Percentiles rank a stretch among this genome's conserved stretches.
phyloP scores from a whole-genome alignment of 2,113 vertebrate species.

The Anser cygnoides region DNA sequence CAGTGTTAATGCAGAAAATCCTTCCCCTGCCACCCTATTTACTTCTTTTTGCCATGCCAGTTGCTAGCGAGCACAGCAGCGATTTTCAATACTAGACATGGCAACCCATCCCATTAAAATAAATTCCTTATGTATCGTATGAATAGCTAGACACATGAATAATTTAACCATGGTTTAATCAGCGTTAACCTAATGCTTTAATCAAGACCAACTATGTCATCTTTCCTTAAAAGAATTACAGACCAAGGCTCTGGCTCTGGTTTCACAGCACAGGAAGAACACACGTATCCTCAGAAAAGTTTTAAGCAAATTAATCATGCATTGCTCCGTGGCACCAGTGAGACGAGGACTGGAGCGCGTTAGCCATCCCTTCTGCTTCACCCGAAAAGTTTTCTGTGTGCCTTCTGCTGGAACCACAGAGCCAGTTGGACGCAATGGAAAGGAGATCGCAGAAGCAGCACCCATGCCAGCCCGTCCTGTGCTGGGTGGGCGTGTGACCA shows the following conservation, averaged over 20 bases:
- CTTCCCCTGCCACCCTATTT: neutral
- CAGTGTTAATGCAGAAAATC: neutral
- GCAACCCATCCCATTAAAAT: neutral
- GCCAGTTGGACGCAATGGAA: rapidly evolving
- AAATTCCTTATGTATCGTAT: neutral
- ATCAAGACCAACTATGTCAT: conserved; percentile 13
- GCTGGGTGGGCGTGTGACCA: neutral
- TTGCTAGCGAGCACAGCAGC: neutral
- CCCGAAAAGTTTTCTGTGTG: neutral
- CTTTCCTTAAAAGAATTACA: neutral
- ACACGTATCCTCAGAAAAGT: neutral
- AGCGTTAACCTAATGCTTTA: neutral
- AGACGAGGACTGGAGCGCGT: neutral
- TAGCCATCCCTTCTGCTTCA: neutral
- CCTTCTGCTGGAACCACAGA: neutral
- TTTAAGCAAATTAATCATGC: neutral
- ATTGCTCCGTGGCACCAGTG: neutral
- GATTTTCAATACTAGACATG: neutral
- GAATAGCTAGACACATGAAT: neutral
- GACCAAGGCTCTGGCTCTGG: neutral
- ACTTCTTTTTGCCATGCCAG: neutral
- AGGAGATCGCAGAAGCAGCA: neutral
- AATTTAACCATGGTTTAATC: conserved; percentile 26
- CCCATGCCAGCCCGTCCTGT: neutral
- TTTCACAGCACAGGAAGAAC: neutral